These are phyloP conservation scores for Corbicula japonica DNA, from an alignment of 2,888 invertebrate species.

Conservation along the genomic window DNA sequence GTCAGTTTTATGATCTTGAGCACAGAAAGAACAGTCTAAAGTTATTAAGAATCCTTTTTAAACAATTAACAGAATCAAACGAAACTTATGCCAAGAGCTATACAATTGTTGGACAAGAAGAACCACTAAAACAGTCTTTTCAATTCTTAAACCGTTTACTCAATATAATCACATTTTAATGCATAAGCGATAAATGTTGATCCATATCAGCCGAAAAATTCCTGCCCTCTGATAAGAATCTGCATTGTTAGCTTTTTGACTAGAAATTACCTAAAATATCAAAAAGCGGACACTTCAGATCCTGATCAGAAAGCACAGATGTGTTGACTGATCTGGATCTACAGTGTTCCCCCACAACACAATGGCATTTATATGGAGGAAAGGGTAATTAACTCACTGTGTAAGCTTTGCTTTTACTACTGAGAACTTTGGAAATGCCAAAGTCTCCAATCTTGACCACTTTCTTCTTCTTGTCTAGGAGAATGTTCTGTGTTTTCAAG, in stretches of 20 bases:
- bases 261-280: not conserved
- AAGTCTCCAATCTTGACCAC: conserved; percentile 94
- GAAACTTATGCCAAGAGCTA: too few species aligned
- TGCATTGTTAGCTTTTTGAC: not conserved
- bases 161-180: too few species aligned
- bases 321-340: not conserved
- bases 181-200: not conserved
- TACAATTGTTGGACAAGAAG: too few species aligned
- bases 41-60: too few species aligned
- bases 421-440: conserved; percentile 93
- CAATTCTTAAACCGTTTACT: too few species aligned
- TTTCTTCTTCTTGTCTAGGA: conserved; percentile 90
- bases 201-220: not conserved
- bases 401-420: conserved; percentile 88
- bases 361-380: too few species aligned
- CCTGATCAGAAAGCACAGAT: not conserved
- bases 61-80: too few species aligned
- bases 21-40: too few species aligned
- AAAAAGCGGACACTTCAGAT: not conserved
- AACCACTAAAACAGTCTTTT: too few species aligned
- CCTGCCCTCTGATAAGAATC: not conserved
- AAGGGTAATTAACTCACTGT: too few species aligned
- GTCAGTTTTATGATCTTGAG: too few species aligned
- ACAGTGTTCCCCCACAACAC: too few species aligned
- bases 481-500: conserved; percentile 94